Conservation (phyloP, 2,888 invertebrate species). For the Acleris emargana region DNA sequence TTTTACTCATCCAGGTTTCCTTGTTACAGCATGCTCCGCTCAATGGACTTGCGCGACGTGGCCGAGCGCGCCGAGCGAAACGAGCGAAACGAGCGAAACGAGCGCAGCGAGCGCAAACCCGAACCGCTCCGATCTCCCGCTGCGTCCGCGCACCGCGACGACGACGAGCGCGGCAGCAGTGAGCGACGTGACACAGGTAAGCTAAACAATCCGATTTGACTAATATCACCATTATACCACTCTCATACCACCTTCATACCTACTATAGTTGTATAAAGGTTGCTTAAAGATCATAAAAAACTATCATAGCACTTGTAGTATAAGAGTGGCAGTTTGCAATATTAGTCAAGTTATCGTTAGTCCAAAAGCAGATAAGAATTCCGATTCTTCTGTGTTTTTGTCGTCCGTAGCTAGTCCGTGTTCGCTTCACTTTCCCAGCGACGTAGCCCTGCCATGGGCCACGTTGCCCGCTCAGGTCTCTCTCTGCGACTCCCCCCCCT, state of each 20-base stretch:
- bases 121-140: constrained; percentile 80
- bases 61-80: constrained; percentile 46
- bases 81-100: constrained; percentile 46
- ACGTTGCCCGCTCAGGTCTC: constrained; percentile 51
- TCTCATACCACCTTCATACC: constrained; percentile 3
- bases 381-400: constrained; percentile 38
- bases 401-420: constrained; percentile 73
- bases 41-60: constrained; percentile 82
- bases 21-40: constrained; percentile 86
- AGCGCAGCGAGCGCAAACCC: constrained; percentile 65
- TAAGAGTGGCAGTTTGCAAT: neutral
- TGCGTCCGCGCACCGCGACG: constrained; percentile 59
- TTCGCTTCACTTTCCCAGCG: constrained; percentile 66
- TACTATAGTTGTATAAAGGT: neutral
- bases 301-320: neutral
- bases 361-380: constrained; percentile 8
- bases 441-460: constrained; percentile 27
- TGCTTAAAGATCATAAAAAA: neutral
- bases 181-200: constrained; percentile 76
- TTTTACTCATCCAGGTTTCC: constrained; percentile 2
- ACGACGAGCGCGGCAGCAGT: constrained; percentile 67
- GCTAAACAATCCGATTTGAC: constrained; percentile 10
- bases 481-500: constrained; percentile 50
- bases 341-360: constrained; percentile 6
- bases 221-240: constrained; percentile 39